A percentile compares a stretch with the other conserved stretches of the same genome.
Evolutionary conservation across 2,797 vertebrate species (phyloP).

Genomic region (Catharus ustulatus): DNA sequence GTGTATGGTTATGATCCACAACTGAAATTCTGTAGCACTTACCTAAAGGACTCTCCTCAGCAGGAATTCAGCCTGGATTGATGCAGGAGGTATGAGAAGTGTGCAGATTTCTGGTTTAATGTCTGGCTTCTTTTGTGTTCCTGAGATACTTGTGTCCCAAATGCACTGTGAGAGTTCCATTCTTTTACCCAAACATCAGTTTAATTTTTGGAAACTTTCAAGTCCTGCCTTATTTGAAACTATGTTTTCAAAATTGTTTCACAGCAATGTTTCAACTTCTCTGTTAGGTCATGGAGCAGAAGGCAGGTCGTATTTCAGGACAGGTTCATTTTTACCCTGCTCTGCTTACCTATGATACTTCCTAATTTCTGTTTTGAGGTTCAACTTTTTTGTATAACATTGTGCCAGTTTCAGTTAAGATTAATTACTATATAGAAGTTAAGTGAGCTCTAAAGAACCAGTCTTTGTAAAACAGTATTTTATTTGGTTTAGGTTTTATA

Average conservation of each 20-base stretch:
- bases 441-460: not conserved
- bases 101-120: not conserved
- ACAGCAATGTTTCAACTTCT: not conserved
- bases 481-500: not conserved
- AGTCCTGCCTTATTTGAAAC: not conserved
- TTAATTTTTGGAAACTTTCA: not conserved
- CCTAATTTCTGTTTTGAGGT: not conserved
- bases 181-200: not conserved
- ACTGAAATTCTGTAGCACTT: not conserved
- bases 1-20: not conserved
- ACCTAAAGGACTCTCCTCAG: not conserved
- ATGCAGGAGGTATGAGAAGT: not conserved
- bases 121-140: not conserved
- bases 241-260: not conserved
- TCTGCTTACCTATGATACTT: not conserved
- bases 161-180: not conserved
- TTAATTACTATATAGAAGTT: not conserved
- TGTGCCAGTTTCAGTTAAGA: not conserved
- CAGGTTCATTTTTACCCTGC: not conserved
- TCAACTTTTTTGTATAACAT: not conserved
- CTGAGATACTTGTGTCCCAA: not conserved
- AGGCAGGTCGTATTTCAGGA: not conserved
- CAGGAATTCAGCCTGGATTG: not conserved
- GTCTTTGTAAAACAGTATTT: not conserved
- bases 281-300: not conserved